Percentiles rank a stretch among this genome's conserved stretches.
These are phyloP conservation scores for Drosophila anomalata DNA, from an alignment of 2,888 invertebrate genomes.

Conservation along the genomic window DNA sequence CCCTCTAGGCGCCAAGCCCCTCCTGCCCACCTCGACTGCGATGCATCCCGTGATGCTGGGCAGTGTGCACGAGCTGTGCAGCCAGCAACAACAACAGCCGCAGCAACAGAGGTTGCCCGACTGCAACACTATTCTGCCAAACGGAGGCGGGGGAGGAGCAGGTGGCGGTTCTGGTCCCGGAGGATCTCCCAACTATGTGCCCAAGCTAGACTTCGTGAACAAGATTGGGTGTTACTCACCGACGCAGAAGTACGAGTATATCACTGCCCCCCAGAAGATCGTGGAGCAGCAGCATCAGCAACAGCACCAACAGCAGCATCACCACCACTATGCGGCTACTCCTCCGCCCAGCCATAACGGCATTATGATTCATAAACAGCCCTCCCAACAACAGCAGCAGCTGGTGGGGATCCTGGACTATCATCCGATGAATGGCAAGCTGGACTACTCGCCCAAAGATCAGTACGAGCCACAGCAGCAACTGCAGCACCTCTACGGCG, in stretches of 20 bases:
- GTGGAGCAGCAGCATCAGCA: slow-evolving; percentile 75
- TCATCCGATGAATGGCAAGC: slow-evolving; percentile 79
- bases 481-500: slow-evolving; percentile 79
- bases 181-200: slow-evolving; percentile 80
- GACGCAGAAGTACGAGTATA: slow-evolving; percentile 83
- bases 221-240: slow-evolving; percentile 84
- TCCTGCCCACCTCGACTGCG: slow-evolving; percentile 84
- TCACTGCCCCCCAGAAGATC: slow-evolving; percentile 77
- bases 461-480: slow-evolving; percentile 80
- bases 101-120: slow-evolving; percentile 82
- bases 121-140: slow-evolving; percentile 83
- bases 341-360: slow-evolving; percentile 76
- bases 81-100: slow-evolving; percentile 57
- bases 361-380: slow-evolving; percentile 63
- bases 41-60: slow-evolving; percentile 88
- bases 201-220: slow-evolving; percentile 82
- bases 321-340: slow-evolving; percentile 72
- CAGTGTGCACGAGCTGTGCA: slow-evolving; percentile 79
- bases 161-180: slow-evolving; percentile 66
- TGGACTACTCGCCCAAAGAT: slow-evolving; percentile 81
- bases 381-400: slow-evolving; percentile 69
- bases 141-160: slow-evolving; percentile 60
- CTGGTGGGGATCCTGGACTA: slow-evolving; percentile 77
- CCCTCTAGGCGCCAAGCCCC: slow-evolving; percentile 83
- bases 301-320: slow-evolving; percentile 68